Percentiles rank a stretch among this genome's conserved stretches.
Conservation (phyloP, 2,113 vertebrate species). For the Callipepla squamata region DNA sequence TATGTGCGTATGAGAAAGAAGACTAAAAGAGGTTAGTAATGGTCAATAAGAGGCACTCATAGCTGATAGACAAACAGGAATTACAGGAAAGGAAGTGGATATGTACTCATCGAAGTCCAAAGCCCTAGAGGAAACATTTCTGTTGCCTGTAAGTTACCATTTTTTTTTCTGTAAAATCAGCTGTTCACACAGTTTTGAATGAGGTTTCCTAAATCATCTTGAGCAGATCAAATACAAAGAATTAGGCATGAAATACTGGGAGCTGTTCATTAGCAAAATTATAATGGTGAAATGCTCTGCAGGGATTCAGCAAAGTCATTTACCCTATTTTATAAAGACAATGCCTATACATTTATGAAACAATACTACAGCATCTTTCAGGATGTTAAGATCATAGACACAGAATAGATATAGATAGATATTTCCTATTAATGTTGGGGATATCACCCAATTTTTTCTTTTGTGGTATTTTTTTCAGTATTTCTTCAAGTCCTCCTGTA, state of each 20-base stretch:
- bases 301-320: neutral
- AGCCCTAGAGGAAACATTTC: slow-evolving; percentile 2
- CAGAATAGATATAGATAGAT: neutral
- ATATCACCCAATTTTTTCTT: fast-evolving
- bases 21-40: neutral
- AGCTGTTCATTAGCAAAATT: neutral
- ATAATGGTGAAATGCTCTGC: neutral
- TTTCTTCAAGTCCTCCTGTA: fast-evolving
- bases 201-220: neutral
- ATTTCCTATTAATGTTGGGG: neutral
- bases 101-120: slow-evolving; percentile 1
- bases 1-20: neutral
- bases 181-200: neutral
- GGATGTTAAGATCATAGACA: neutral
- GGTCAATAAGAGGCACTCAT: slow-evolving; percentile 1
- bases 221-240: neutral
- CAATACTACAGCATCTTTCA: neutral
- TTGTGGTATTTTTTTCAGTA: neutral
- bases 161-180: neutral
- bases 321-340: neutral
- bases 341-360: neutral
- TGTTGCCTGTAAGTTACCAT: neutral
- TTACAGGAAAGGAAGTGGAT: slow-evolving; percentile 47
- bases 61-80: slow-evolving; percentile 32
- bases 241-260: neutral